Percentiles rank a stretch among this genome's conserved stretches.
Evolutionary conservation across 1,140 invertebrate species (phyloP).

Genomic region (Cotesia glomerata): DNA sequence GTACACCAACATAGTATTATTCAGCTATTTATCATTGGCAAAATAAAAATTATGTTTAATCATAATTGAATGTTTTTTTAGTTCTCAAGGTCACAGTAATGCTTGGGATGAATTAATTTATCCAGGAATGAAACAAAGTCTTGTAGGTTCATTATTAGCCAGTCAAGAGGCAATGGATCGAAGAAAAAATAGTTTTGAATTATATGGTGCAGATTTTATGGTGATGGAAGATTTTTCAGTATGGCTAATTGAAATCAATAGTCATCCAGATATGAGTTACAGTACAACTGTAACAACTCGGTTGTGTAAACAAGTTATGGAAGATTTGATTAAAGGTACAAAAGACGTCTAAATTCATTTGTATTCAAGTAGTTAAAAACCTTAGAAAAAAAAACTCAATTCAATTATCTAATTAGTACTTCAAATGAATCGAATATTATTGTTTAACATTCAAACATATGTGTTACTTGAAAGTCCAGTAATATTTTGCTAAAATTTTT

Average conservation of each 20-base stretch:
- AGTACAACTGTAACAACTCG: constrained; percentile 87
- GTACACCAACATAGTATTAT: constrained; percentile 35
- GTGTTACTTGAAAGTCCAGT: too few species aligned
- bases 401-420: too few species aligned
- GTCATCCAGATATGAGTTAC: constrained; percentile 87
- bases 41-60: not conserved
- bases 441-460: too few species aligned
- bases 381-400: too few species aligned
- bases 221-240: constrained; percentile 85
- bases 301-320: constrained; percentile 85
- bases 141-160: constrained; percentile 85
- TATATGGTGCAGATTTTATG: constrained; percentile 95
- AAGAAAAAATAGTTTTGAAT: constrained; percentile 87
- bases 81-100: constrained; percentile 70
- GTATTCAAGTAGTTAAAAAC: too few species aligned
- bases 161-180: constrained; percentile 87
- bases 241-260: constrained; percentile 95
- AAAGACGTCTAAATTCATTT: not conserved
- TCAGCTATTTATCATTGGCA: not conserved
- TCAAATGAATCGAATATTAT: too few species aligned
- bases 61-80: constrained; percentile 35
- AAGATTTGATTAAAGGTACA: constrained; percentile 91
- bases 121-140: constrained; percentile 87
- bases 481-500: not conserved
- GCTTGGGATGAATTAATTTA: constrained; percentile 84